These are phyloP conservation scores for Phataginus tetradactyla DNA, from an alignment of 2,797 vertebrate genomes.

Conservation along the genomic window DNA sequence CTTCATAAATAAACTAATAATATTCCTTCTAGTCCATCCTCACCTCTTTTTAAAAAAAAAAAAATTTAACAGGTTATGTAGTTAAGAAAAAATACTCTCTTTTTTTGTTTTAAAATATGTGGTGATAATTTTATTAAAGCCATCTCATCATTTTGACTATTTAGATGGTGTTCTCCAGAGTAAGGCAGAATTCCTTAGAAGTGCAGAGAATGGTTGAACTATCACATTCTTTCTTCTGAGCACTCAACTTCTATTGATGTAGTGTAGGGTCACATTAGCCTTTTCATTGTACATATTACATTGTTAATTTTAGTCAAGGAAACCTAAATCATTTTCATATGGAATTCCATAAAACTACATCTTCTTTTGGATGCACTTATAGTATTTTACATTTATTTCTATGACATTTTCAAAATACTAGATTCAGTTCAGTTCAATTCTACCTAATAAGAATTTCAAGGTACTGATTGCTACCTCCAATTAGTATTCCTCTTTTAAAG, in stretches of 20 bases:
- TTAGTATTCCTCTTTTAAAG: background rate
- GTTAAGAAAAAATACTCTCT: background rate
- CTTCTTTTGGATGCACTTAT: background rate
- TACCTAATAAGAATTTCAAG: background rate
- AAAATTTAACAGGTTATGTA: too few species aligned
- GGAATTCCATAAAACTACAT: background rate
- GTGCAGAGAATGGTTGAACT: background rate
- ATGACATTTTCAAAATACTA: constrained; percentile 19
- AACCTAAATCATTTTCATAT: background rate
- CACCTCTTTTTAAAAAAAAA: too few species aligned
- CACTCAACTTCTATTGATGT: background rate
- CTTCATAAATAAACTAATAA: background rate
- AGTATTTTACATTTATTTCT: background rate
- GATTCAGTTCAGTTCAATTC: background rate
- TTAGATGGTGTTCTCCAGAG: background rate
- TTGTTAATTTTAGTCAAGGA: background rate
- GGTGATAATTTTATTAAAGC: background rate
- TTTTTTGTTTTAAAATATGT: background rate
- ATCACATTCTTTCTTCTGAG: background rate
- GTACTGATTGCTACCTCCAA: background rate
- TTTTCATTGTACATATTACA: background rate
- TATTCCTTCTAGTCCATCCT: background rate
- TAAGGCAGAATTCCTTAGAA: background rate
- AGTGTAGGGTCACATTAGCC: background rate
- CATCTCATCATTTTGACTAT: background rate